phyloP scores from a whole-genome alignment of 1,140 invertebrate genomes.

The Dinoponera quadriceps region DNA sequence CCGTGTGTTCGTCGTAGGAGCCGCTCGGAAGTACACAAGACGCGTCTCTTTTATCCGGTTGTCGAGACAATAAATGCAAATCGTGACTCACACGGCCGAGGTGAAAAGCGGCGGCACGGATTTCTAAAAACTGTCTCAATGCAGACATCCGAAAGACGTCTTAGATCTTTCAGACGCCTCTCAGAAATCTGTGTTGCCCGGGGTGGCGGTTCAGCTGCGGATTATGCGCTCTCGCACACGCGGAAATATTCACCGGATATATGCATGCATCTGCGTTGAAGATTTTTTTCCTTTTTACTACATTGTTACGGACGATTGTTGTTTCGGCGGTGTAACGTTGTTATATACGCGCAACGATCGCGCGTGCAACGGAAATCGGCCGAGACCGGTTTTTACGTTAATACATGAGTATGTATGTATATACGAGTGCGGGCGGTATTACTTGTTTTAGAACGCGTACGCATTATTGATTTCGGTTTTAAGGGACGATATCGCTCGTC shows the following conservation, averaged over 20 bases:
- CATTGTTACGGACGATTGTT: conserved; percentile 14
- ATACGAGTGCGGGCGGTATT: neutral
- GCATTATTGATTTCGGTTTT: conserved; percentile 21
- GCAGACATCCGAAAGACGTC: too few species aligned
- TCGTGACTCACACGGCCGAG: neutral
- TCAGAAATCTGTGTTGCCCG: too few species aligned
- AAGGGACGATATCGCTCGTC: conserved; percentile 17
- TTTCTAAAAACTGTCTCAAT: too few species aligned
- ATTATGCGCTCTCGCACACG: neutral
- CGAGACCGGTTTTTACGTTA: conserved; percentile 3
- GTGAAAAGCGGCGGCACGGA: conserved; percentile 3
- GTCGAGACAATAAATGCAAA: conserved; percentile 9
- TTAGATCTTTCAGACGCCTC: too few species aligned
- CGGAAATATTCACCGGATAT: conserved; percentile 18
- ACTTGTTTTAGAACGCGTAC: conserved; percentile 15
- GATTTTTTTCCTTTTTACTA: conserved; percentile 39
- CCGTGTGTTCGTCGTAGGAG: conserved; percentile 10
- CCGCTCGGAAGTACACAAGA: neutral
- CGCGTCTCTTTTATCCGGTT: neutral
- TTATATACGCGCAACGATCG: conserved; percentile 1
- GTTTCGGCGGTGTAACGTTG: neutral
- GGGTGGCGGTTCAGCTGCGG: neutral
- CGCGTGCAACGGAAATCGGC: neutral
- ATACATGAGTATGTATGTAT: too few species aligned
- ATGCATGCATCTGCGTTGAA: neutral